A percentile compares a stretch with the other conserved stretches of the same genome.
Evolutionary conservation across 2,888 invertebrate species (phyloP).

Genomic region (Parnassius orleans): DNA sequence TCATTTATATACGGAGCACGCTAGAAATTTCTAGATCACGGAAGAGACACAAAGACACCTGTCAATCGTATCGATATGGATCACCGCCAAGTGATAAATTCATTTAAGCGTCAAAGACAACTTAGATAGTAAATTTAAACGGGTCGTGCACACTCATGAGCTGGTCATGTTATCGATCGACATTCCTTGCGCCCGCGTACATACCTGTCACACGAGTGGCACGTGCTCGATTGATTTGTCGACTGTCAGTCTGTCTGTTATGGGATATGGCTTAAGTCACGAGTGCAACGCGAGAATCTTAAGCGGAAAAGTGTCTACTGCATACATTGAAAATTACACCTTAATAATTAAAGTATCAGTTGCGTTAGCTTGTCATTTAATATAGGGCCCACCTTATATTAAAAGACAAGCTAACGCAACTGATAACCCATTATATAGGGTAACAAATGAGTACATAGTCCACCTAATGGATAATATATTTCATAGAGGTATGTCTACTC

Average conservation of each 20-base stretch:
- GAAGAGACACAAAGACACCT: slow-evolving; percentile 20
- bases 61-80: slow-evolving; percentile 25
- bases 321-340: too few species aligned
- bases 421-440: too few species aligned
- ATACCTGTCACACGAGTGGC: slow-evolving; percentile 50
- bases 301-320: too few species aligned
- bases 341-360: too few species aligned
- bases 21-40: slow-evolving; percentile 24
- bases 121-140: slow-evolving; percentile 22
- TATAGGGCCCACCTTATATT: too few species aligned
- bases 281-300: neutral
- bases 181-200: slow-evolving; percentile 52
- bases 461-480: too few species aligned
- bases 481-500: too few species aligned
- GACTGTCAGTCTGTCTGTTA: slow-evolving; percentile 52
- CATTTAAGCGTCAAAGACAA: slow-evolving; percentile 13
- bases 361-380: too few species aligned
- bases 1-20: slow-evolving; percentile 20
- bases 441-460: too few species aligned
- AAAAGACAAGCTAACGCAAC: too few species aligned
- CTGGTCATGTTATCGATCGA: slow-evolving; percentile 34
- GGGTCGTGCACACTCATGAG: slow-evolving; percentile 18
- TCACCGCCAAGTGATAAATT: slow-evolving; percentile 28
- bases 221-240: slow-evolving; percentile 70
- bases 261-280: slow-evolving; percentile 26